Base-by-base conservation (phyloP, 1,140 invertebrate genomes). In the Cyphomyrmex costatus region DNA sequence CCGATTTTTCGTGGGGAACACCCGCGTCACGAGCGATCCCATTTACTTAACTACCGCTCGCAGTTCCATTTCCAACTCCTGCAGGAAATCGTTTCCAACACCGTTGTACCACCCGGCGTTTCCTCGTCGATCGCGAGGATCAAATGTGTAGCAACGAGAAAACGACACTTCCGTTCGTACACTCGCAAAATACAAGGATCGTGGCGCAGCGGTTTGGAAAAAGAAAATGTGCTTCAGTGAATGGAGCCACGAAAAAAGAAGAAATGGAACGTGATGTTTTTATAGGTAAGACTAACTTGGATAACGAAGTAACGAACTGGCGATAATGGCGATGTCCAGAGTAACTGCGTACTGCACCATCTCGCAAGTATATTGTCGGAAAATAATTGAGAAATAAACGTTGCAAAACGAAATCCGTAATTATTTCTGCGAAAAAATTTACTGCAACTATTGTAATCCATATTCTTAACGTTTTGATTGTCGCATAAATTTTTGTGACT, bases 11-110 rank as follows among this genome's bases (percentile, higher is more conserved):
- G 53, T 66, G 46, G 73, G 77, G 61, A 56, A 53, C 63, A 77
- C 14, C 49, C 83, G 71, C 76, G 79, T 78, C 86, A 78, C 73
- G 70, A 85, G 63, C 87, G 76, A 90, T 90, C 71, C 88, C 88
- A 87, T 90, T 90, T 90, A 90, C 86, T 89, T 89, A 89, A 90
- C 89, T 87, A 86, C 76, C 74, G 70, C 68, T 87, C 63, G 86
- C 77, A 53, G 33, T 73, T 19, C 33, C 71, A 46, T 78, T 53
- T 68, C 53, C 71, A 58, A 36, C 21, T 42, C 36, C 53, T 77
- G 53, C 46, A 33, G 79, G 49, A 74, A 89, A 89, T 51, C 78
- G 53, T 63, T 87, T 76, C n/a, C 27, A 73, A 21, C 51, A 24
- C 51, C 6, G 27, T 65, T 53, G 30, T 63, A 49, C 33, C 58